Percentiles rank a stretch among this genome's conserved stretches.
Conservation (phyloP, 35 echinoderm and acorn worm genomes). For the Holothuria glaberrima region DNA sequence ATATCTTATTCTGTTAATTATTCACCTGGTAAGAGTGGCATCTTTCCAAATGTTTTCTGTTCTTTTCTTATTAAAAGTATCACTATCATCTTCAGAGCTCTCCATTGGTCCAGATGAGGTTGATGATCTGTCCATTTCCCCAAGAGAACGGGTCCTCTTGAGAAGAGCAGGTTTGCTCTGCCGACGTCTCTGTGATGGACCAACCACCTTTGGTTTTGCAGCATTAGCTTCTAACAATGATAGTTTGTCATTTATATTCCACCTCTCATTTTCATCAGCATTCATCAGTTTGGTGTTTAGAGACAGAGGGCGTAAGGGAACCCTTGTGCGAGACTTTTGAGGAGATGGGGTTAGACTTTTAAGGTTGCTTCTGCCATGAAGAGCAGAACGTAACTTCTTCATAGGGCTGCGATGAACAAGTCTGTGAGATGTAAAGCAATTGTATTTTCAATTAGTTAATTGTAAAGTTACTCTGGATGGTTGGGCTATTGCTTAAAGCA, state of each 20-base stretch:
- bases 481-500: too few relatives aligned
- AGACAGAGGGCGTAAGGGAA: slow-evolving; percentile 30
- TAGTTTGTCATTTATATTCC: slow-evolving; percentile 38
- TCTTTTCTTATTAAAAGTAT: too few relatives aligned
- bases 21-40: background rate
- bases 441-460: too few relatives aligned
- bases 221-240: background rate
- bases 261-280: background rate
- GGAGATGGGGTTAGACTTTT: slow-evolving; percentile 66
- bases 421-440: slow-evolving; percentile 32
- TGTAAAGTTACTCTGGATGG: too few relatives aligned
- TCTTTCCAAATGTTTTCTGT: background rate
- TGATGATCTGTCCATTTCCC: slow-evolving; percentile 25
- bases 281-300: slow-evolving; percentile 40
- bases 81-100: too few relatives aligned
- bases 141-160: slow-evolving; percentile 25
- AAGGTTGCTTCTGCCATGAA: slow-evolving; percentile 69
- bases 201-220: slow-evolving; percentile 24
- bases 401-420: slow-evolving; percentile 86
- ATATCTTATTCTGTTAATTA: background rate
- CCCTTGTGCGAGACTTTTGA: slow-evolving; percentile 25
- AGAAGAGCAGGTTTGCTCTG: slow-evolving; percentile 13
- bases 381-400: slow-evolving; percentile 90
- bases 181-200: background rate
- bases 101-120: background rate